phyloP scores from a whole-genome alignment of 2,888 invertebrate species.

The Pandemis cinnamomeana region DNA sequence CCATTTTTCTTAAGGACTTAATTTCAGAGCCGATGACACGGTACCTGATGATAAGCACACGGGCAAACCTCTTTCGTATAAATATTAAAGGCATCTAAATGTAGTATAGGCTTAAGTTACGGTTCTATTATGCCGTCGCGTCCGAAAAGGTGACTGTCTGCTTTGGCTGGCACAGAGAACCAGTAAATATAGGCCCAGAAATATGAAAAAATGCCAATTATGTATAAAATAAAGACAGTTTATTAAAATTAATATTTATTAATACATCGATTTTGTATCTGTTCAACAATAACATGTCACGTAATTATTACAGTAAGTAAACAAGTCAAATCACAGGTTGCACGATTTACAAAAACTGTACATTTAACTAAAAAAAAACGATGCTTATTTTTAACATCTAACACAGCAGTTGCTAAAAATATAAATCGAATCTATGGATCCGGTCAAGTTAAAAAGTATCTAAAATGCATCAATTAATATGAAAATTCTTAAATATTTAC shows the following conservation, averaged over 20 bases:
- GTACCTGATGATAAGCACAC: too few relatives aligned
- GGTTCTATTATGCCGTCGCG: too few relatives aligned
- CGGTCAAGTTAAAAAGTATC: slow-evolving; percentile 2
- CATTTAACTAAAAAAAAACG: neutral
- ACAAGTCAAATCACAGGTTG: neutral
- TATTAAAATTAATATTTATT: slow-evolving; percentile 16
- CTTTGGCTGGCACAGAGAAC: too few relatives aligned
- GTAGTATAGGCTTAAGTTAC: too few relatives aligned
- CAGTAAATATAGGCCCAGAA: too few relatives aligned
- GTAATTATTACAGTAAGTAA: neutral
- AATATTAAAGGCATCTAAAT: too few relatives aligned
- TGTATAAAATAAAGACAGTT: neutral
- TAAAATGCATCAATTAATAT: neutral
- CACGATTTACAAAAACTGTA: neutral
- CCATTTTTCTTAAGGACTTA: too few relatives aligned
- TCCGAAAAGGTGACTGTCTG: too few relatives aligned
- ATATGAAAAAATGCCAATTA: too few relatives aligned
- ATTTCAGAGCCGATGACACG: too few relatives aligned
- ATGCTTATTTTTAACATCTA: neutral
- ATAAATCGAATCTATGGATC: neutral
- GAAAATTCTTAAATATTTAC: slow-evolving; percentile 25
- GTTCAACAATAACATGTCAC: slow-evolving; percentile 13
- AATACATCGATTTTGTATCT: slow-evolving; percentile 16
- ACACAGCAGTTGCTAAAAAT: neutral
- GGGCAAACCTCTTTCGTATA: too few relatives aligned